Evolutionary conservation across 1,140 invertebrate species (phyloP), one percentile per base, ranked within the genome.

Genomic region (Brachionus plicatilis): DNA sequence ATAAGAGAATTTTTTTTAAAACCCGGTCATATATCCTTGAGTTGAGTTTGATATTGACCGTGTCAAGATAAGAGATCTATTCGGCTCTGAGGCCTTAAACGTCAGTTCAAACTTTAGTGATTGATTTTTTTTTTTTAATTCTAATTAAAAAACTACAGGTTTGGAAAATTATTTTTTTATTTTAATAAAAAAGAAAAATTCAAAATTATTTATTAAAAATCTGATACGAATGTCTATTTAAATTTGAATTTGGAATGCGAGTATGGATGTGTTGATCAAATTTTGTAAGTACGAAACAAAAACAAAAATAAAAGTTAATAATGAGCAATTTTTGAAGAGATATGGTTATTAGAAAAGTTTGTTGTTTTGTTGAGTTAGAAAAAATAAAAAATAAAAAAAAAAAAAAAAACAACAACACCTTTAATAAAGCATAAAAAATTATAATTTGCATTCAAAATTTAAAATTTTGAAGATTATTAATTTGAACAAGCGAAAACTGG

Each of bases 371-470:
- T 60, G 53, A 20, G 53, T 60, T 60, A 20, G 20, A 60, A 60
- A 66, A 65, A 20, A 60, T 24, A 24, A 24, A 66, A 29, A 66
- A 27, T 29, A 20, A 24, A 20, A 60, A 60, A 24, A 24, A 66
- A 29, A 66, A 27, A 66, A 20, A 24, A 27, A 66, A 66, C 29
- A 66, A 66, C 17, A 70, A 72, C 68, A 72, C 68, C 68, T 72
- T 72, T 72, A 47, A 43, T 24, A 68, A 33, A 72, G 41, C 68
- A 72, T 72, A 72, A 72, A 72, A 72, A 72, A 72, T 72, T 72
- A 72, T 72, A 72, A 72, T 72, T 72, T 72, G 68, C 68, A 72
- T 72, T 72, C 68, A 72, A 72, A 72, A 72, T 43, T 41, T 43
- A 45, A 72, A 72, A 41, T n/a, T 72, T 72, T 43, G 68, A 72